phyloP scores from a whole-genome alignment of 2,113 vertebrate genomes.

The rat (Rattus norvegicus) region DNA sequence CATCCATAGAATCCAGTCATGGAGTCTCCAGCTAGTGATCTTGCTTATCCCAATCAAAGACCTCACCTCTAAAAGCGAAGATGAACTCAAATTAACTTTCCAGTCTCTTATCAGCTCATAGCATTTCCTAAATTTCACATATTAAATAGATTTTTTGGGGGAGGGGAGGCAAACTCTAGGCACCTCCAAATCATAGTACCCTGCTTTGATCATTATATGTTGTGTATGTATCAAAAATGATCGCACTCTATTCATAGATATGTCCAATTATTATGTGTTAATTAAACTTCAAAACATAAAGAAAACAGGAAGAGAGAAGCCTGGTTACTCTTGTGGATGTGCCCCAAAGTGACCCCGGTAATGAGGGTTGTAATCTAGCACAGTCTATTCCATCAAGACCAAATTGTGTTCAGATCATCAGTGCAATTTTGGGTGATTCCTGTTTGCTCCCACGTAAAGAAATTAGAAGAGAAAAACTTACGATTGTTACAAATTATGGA shows the following conservation, averaged over 20 bases:
- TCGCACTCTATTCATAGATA: not conserved
- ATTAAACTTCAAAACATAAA: not conserved
- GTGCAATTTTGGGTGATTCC: not conserved
- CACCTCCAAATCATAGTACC: not conserved
- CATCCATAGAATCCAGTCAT: not conserved
- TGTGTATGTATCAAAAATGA: not conserved
- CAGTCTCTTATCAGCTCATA: not conserved
- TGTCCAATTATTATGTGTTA: not conserved
- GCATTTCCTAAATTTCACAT: not conserved
- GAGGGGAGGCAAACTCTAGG: not conserved
- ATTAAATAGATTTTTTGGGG: not conserved
- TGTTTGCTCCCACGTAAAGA: not conserved
- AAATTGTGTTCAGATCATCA: not conserved
- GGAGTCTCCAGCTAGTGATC: not conserved
- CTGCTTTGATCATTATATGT: not conserved
- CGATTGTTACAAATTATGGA: not conserved
- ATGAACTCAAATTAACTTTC: not conserved
- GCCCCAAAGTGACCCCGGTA: not conserved
- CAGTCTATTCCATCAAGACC: not conserved
- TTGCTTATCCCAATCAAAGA: not conserved
- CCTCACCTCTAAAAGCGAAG: not conserved
- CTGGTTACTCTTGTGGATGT: not conserved
- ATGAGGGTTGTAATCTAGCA: not conserved
- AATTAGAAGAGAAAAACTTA: not conserved
- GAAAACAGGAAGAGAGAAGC: not conserved